A percentile compares a stretch with the other conserved stretches of the same genome.
Conservation (phyloP, 2,888 invertebrate species). For the Melanchra persicariae region DNA sequence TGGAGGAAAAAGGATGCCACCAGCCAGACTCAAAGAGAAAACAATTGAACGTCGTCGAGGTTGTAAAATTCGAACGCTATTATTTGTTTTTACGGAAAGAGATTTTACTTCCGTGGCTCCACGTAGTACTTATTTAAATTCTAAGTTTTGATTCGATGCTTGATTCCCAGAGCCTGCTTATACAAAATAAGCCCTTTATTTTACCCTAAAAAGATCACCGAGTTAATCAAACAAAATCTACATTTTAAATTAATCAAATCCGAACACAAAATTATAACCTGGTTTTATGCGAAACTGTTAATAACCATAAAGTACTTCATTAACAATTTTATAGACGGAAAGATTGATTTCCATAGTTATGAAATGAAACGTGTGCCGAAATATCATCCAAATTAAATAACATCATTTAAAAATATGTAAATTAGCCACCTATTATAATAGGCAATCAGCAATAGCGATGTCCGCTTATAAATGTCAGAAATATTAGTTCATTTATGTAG, state of each 20-base stretch:
- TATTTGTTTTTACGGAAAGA: too few species aligned
- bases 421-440: constrained; percentile 18
- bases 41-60: not conserved
- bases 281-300: constrained; percentile 18
- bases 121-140: too few species aligned
- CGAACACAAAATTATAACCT: not conserved
- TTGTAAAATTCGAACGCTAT: not conserved
- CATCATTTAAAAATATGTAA: constrained; percentile 19
- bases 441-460: not conserved
- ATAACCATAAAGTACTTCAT: constrained; percentile 27
- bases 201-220: not conserved
- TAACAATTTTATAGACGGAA: constrained; percentile 10
- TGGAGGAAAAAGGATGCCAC: not conserved
- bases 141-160: too few species aligned
- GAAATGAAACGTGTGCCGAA: constrained; percentile 16
- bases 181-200: not conserved
- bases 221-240: constrained; percentile 24
- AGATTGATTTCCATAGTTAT: constrained; percentile 25
- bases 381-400: constrained; percentile 12
- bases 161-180: too few species aligned
- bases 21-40: not conserved
- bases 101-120: too few species aligned
- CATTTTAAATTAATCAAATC: constrained; percentile 16
- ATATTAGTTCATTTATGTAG: constrained; percentile 9
- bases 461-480: constrained; percentile 13